A percentile compares a stretch with the other conserved stretches of the same genome.
Evolutionary conservation across 2,888 invertebrate genomes (phyloP).

Genomic region (Trichogramma evanescens): DNA sequence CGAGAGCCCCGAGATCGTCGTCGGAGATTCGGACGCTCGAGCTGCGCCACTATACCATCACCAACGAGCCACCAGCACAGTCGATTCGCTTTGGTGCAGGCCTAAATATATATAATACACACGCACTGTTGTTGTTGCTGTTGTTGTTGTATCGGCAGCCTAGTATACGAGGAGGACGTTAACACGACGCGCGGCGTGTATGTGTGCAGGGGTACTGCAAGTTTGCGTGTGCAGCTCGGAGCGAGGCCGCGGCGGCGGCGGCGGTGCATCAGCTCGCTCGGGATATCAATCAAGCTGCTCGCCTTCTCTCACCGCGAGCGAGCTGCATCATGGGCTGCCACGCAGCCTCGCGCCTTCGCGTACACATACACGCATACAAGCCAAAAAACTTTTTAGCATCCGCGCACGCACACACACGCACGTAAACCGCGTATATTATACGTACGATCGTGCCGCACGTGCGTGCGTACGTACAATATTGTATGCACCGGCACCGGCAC

Average conservation of each 20-base stretch:
- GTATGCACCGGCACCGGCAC: neutral
- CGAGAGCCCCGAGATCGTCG: slow-evolving; percentile 15
- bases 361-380: neutral
- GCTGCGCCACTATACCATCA: slow-evolving; percentile 16
- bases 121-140: too few species aligned
- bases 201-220: too few species aligned
- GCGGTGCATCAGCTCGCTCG: neutral
- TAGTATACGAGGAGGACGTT: too few species aligned
- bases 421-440: slow-evolving; percentile 16
- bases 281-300: slow-evolving; percentile 23
- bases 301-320: too few species aligned
- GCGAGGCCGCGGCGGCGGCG: neutral
- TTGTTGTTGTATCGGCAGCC: too few species aligned
- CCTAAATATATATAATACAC: too few species aligned
- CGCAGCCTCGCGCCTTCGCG: slow-evolving; percentile 1
- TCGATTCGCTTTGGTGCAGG: too few species aligned
- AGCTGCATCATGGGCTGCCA: too few species aligned
- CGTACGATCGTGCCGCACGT: neutral
- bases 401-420: slow-evolving; percentile 7
- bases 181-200: too few species aligned
- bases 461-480: slow-evolving; percentile 13
- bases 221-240: neutral
- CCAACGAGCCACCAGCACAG: too few species aligned
- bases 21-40: slow-evolving; percentile 21
- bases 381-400: too few species aligned